Percentiles rank a stretch among this genome's conserved stretches.
phyloP scores from a whole-genome alignment of 2,888 invertebrate species.

The Cetonia aurata region DNA sequence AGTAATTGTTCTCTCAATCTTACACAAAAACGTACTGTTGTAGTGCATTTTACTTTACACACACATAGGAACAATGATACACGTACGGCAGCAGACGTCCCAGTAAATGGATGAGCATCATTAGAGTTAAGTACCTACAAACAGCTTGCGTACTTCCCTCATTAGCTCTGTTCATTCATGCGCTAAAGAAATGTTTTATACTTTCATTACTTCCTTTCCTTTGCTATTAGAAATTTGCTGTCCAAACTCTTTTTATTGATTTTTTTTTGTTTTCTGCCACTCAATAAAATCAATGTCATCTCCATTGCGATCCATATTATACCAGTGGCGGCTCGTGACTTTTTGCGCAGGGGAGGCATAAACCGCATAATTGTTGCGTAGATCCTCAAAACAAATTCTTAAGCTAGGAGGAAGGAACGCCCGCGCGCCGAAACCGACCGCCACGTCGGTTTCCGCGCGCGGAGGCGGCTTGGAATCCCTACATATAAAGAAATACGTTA shows the following conservation, averaged over 20 bases:
- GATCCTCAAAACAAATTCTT: too few species aligned
- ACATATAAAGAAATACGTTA: too few species aligned
- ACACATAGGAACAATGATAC: neutral
- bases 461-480: too few species aligned
- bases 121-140: slow-evolving; percentile 22
- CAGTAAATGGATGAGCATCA: slow-evolving; percentile 26
- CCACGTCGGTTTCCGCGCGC: too few species aligned
- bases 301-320: slow-evolving; percentile 10
- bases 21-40: too few species aligned
- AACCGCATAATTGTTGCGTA: too few species aligned
- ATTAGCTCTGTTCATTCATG: slow-evolving; percentile 8
- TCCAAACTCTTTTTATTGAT: neutral
- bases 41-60: neutral
- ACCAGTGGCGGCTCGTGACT: too few species aligned
- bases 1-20: slow-evolving; percentile 1
- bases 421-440: too few species aligned
- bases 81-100: neutral
- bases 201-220: too few species aligned
- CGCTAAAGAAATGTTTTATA: neutral
- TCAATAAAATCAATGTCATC: slow-evolving; percentile 33
- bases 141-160: neutral
- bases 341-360: too few species aligned
- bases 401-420: too few species aligned
- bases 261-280: slow-evolving; percentile 1
- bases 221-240: too few species aligned